These are phyloP conservation scores for Drosophila dives DNA, from an alignment of 2,888 invertebrate genomes.

Conservation along the genomic window DNA sequence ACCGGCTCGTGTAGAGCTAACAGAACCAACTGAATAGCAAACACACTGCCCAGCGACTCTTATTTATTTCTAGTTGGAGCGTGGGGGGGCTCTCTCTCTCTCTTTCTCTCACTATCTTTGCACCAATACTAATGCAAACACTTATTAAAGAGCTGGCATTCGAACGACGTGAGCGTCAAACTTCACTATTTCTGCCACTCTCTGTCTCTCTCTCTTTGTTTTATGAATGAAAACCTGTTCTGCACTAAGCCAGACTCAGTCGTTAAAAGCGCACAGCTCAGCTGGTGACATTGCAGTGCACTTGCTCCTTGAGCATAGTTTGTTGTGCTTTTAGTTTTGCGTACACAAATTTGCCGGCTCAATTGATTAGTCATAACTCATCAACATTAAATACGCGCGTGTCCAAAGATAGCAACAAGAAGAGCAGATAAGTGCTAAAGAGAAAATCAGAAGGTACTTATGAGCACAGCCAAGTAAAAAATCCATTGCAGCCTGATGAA, in stretches of 20 bases:
- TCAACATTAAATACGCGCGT: slow-evolving; percentile 25
- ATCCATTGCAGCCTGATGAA: slow-evolving; percentile 1
- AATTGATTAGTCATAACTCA: slow-evolving; percentile 43
- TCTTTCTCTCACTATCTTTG: not conserved
- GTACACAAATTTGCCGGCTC: not conserved
- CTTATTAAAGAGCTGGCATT: slow-evolving; percentile 28
- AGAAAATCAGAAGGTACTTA: not conserved
- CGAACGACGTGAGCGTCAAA: slow-evolving; percentile 8
- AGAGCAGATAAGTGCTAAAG: slow-evolving; percentile 21
- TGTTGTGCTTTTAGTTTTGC: not conserved
- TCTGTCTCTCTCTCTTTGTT: not conserved
- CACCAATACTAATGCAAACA: slow-evolving; percentile 6
- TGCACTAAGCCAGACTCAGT: slow-evolving; percentile 14
- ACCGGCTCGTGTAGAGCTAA: slow-evolving; percentile 71
- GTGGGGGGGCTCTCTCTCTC: not conserved
- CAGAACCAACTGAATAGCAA: slow-evolving; percentile 72
- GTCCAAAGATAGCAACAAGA: slow-evolving; percentile 33
- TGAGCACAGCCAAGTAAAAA: not conserved
- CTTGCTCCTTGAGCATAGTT: not conserved
- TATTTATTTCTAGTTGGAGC: slow-evolving; percentile 64
- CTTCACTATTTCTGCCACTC: not conserved
- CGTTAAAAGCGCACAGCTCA: not conserved
- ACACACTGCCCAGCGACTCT: slow-evolving; percentile 47
- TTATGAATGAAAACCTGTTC: slow-evolving; percentile 44
- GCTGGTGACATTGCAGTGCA: slow-evolving; percentile 27